phyloP scores from a whole-genome alignment of 2,113 vertebrate genomes.

The Seriola quinqueradiata region DNA sequence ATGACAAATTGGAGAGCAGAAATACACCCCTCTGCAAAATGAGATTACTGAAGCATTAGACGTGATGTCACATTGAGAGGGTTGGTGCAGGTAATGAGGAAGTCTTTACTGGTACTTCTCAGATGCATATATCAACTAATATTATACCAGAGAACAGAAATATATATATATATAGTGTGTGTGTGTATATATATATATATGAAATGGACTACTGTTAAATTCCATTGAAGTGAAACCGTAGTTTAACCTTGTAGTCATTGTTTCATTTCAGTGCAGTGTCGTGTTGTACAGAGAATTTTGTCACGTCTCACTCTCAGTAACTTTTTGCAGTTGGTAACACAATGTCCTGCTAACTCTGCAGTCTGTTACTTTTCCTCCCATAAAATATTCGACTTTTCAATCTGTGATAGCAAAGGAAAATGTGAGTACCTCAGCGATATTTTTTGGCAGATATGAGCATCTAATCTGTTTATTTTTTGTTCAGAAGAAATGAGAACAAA shows the following conservation, averaged over 20 bases:
- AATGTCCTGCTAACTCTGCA: constrained; percentile 29
- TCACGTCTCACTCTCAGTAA: constrained; percentile 1
- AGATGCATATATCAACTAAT: not conserved
- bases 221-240: no score
- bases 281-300: not conserved
- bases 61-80: constrained; percentile 63
- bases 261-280: no score
- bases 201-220: no score
- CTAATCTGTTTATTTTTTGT: constrained; percentile 21
- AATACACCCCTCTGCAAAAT: constrained; percentile 56
- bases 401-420: constrained; percentile 21
- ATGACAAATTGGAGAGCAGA: constrained; percentile 50
- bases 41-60: constrained; percentile 62
- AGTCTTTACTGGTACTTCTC: not conserved
- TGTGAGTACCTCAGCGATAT: constrained; percentile 12
- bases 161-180: not conserved
- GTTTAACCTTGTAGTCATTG: no score
- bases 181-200: no score
- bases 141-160: not conserved
- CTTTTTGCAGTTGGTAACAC: constrained; percentile 15
- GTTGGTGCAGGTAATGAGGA: constrained; percentile 34
- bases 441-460: constrained; percentile 11
- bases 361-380: constrained; percentile 23
- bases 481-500: constrained; percentile 40
- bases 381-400: constrained; percentile 11